Evolutionary conservation across 2,888 invertebrate species (phyloP).

Genomic region (Cheilosia soror): DNA sequence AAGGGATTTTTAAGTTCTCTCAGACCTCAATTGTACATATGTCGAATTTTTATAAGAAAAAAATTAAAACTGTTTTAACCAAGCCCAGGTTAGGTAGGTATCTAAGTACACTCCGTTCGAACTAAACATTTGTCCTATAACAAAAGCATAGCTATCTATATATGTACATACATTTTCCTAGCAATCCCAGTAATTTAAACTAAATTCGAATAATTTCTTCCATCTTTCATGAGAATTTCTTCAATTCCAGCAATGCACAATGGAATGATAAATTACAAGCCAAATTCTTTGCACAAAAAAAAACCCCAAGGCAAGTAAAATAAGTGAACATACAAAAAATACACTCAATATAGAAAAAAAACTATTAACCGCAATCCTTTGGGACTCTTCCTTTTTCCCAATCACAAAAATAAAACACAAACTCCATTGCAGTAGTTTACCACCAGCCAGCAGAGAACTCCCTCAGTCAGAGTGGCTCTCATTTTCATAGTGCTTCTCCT

Average conservation of each 20-base stretch:
- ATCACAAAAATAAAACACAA: constrained; percentile 15
- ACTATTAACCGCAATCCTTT: constrained; percentile 35
- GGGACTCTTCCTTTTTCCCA: constrained; percentile 18
- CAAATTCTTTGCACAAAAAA: not conserved
- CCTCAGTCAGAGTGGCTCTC: constrained; percentile 11
- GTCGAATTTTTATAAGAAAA: too few relatives aligned
- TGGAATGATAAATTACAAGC: constrained; percentile 27
- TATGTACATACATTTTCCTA: not conserved
- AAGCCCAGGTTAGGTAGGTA: too few relatives aligned
- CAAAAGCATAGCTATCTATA: not conserved
- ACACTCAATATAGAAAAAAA: not conserved
- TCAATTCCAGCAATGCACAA: constrained; percentile 28
- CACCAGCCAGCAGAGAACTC: not conserved
- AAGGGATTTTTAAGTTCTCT: too few relatives aligned
- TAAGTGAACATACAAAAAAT: not conserved
- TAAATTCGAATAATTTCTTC: constrained; percentile 8
- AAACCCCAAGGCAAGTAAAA: not conserved
- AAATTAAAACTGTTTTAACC: too few relatives aligned
- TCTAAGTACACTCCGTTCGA: too few relatives aligned
- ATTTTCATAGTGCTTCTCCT: constrained; percentile 19
- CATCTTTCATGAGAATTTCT: constrained; percentile 35
- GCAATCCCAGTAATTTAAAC: not conserved
- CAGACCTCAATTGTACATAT: too few relatives aligned
- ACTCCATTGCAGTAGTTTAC: not conserved
- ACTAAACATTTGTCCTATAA: not conserved